Evolutionary conservation across 2,113 vertebrate species (phyloP), one percentile per base, ranked within the genome.

Genomic region (Clupea harengus): DNA sequence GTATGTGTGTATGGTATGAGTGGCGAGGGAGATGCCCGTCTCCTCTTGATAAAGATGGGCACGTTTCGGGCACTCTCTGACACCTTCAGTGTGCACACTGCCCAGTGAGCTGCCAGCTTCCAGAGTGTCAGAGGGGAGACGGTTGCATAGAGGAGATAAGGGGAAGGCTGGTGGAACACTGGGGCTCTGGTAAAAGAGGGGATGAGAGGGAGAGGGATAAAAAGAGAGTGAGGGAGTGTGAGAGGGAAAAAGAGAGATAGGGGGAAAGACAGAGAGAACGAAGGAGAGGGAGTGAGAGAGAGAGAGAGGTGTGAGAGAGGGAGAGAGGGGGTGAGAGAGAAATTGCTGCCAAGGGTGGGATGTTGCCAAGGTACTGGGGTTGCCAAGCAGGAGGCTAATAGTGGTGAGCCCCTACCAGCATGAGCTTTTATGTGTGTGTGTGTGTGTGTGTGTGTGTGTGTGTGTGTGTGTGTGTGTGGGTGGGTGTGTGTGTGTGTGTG

Each of bases 311-410:
- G 52, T 47, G 46, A 2, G 47, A 49, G 47, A 11, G 54, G 22
- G 18, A 6, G 54, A 54, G 15, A 22, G 54, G 6, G 54, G 4
- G 20, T 6, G 20, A 78, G 32, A 83, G 46, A 82, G 20, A 64
- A 32, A 82, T 78, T 82, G 45, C 45, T 82, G 81, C 72, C 54
- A 60, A 60, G 54, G 54, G 54, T 60, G 20, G 54, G 54, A 60
- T 28, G 47, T 44, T 80, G 72, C 84, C 72, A 85, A 80, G 46
- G 28, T 85, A 28, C 46, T 49, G 17, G 39, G 84, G 72, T 39
- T 15, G 72, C 67, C 54, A 85, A 85, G 54, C 4, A 22, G 20
- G 39, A 80, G 47, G 72, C 80, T 85, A 85, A 85, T 85, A 85
- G 84, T 78, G 45, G 28, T 85, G 46, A 6, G 32, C 75, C 47